Evolutionary conservation across 2,888 invertebrate species (phyloP).

Genomic region (Heteromyza rotundicornis): DNA sequence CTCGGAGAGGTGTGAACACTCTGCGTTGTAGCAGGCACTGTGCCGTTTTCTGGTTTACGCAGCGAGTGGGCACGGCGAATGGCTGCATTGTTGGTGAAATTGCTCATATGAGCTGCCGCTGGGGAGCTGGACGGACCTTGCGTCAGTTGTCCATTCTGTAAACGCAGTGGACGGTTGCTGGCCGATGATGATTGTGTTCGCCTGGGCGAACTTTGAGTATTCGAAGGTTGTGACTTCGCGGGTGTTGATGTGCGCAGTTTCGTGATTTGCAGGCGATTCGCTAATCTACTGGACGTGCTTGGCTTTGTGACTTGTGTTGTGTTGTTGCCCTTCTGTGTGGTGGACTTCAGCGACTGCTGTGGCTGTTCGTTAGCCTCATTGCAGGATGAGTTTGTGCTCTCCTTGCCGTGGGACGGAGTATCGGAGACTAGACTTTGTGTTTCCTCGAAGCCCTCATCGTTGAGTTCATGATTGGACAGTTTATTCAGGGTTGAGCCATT

Average conservation of each 20-base stretch:
- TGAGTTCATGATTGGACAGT: conserved; percentile 67
- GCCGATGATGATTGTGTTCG: neutral
- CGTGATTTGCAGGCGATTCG: conserved; percentile 46
- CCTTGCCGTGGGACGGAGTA: conserved; percentile 78
- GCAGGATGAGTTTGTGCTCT: conserved; percentile 73
- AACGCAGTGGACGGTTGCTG: neutral
- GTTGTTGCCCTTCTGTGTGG: conserved; percentile 5
- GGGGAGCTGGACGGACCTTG: conserved; percentile 30
- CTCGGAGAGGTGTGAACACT: conserved; percentile 29
- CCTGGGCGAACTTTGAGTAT: conserved; percentile 22
- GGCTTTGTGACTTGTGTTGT: conserved; percentile 51
- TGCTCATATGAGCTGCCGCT: conserved; percentile 36
- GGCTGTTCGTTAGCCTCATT: conserved; percentile 68
- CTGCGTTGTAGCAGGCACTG: conserved; percentile 5
- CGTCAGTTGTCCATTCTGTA: neutral
- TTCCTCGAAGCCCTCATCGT: conserved; percentile 91
- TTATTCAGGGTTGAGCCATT: conserved; percentile 41
- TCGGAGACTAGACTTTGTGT: conserved; percentile 87
- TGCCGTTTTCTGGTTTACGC: conserved; percentile 20
- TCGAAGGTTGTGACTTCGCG: neutral
- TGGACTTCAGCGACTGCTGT: conserved; percentile 33
- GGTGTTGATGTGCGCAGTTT: conserved; percentile 61
- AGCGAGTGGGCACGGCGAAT: conserved; percentile 32
- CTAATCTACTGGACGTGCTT: conserved; percentile 36
- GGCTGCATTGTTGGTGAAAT: conserved; percentile 36